These are phyloP conservation scores for Camptogramma bilineatum DNA, from an alignment of 2,888 invertebrate species.

Conservation along the genomic window DNA sequence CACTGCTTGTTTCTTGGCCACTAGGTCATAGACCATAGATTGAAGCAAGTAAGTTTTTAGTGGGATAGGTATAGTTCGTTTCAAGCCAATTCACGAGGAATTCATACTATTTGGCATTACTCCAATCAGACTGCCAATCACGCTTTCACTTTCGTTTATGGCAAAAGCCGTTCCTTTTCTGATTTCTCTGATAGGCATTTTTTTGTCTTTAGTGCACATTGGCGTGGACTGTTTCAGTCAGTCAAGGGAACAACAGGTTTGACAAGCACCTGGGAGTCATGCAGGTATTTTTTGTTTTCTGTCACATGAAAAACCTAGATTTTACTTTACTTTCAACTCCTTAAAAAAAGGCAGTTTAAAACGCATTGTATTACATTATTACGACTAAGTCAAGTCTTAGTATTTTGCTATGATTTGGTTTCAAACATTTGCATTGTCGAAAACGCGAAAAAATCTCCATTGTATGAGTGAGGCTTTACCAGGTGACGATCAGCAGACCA, in stretches of 20 bases:
- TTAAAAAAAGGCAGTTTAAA: background rate
- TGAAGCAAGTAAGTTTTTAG: background rate
- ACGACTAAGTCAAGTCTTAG: background rate
- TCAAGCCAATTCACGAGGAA: slow-evolving; percentile 9
- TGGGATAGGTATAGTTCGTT: background rate
- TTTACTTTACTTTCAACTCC: background rate
- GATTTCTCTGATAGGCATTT: slow-evolving; percentile 25
- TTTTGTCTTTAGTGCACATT: slow-evolving; percentile 13
- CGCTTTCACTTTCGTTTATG: slow-evolving; percentile 34
- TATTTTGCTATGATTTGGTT: background rate
- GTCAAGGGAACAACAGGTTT: background rate
- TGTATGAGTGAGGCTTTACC: slow-evolving; percentile 18
- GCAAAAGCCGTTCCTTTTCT: slow-evolving; percentile 27
- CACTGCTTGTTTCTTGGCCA: background rate
- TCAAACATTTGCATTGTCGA: slow-evolving; percentile 10
- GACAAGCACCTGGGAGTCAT: background rate
- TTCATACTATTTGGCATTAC: slow-evolving; percentile 26
- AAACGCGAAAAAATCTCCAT: slow-evolving; percentile 14
- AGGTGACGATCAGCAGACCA: slow-evolving; percentile 20
- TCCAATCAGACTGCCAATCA: slow-evolving; percentile 28
- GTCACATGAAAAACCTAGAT: too few species aligned
- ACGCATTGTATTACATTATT: background rate
- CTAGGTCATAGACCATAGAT: background rate
- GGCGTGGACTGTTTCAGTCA: background rate
- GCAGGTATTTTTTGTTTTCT: background rate